A percentile compares a stretch with the other conserved stretches of the same genome.
phyloP scores from a whole-genome alignment of 35 echinoderm and acorn worm species.

The Chiridota heheva region DNA sequence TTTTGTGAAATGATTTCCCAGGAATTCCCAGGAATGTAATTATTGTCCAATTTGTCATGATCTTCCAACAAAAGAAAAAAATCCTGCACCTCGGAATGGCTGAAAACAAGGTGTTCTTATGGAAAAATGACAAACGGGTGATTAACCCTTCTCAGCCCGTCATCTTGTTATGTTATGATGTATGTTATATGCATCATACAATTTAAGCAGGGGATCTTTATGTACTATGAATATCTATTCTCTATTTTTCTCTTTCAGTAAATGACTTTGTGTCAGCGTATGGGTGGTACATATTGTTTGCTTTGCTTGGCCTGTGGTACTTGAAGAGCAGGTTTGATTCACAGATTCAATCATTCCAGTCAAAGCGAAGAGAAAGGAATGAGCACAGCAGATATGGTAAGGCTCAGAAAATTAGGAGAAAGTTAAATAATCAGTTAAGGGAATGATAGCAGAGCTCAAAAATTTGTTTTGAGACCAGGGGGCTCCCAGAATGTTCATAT shows the following conservation, averaged over 20 bases:
- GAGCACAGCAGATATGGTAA: constrained; percentile 53
- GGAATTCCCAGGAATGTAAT: too few relatives aligned
- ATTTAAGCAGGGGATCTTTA: background rate
- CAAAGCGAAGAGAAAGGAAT: constrained; percentile 30
- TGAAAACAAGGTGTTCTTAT: background rate
- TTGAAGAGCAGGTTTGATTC: constrained; percentile 50
- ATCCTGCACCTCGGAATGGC: background rate
- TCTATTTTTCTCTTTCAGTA: constrained; percentile 23
- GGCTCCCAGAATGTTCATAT: too few relatives aligned
- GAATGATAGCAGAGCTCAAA: background rate
- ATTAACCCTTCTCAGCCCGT: background rate
- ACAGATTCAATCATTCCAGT: constrained; percentile 52
- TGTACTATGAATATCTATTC: background rate
- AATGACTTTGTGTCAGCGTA: constrained; percentile 59
- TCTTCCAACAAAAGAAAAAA: background rate
- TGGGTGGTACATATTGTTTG: constrained; percentile 76
- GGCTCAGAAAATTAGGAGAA: background rate
- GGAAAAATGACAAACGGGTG: background rate
- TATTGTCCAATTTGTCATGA: too few relatives aligned
- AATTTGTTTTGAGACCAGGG: too few relatives aligned
- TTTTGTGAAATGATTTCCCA: too few relatives aligned
- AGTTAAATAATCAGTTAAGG: too few relatives aligned
- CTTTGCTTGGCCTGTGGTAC: constrained; percentile 56
- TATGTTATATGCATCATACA: background rate
- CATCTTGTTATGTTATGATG: background rate